phyloP scores from a whole-genome alignment of 2,888 invertebrate genomes.

The Lycaena phlaeas region DNA sequence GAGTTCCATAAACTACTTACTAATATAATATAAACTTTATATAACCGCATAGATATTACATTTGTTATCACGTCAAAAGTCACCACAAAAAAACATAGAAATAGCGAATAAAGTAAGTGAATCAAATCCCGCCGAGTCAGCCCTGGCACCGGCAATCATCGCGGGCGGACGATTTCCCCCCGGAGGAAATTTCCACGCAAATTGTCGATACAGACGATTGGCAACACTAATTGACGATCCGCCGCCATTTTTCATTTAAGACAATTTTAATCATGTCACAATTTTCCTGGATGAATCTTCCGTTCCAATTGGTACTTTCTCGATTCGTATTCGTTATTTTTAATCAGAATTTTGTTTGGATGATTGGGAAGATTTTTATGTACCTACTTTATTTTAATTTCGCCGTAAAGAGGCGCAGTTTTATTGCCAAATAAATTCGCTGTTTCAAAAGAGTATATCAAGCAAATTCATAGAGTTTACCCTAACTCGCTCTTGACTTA shows the following conservation, averaged over 20 bases:
- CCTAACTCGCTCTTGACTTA: no score
- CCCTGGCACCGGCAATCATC: slow-evolving; percentile 17
- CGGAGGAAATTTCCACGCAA: slow-evolving; percentile 19
- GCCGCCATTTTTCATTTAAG: not conserved
- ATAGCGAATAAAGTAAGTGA: slow-evolving; percentile 10
- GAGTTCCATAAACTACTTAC: no score
- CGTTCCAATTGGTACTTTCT: not conserved
- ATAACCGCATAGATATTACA: no score
- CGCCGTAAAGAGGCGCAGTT: no score
- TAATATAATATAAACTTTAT: no score
- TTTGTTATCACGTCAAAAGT: no score
- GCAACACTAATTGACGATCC: slow-evolving; percentile 11
- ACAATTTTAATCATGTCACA: slow-evolving; percentile 4
- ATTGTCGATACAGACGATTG: slow-evolving; percentile 16
- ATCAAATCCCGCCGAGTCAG: slow-evolving; percentile 12
- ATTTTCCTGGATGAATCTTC: no score
- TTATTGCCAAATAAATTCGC: no score
- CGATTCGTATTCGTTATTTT: not conserved
- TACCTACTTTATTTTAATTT: no score
- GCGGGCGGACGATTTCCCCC: slow-evolving; percentile 17
- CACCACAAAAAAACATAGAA: not conserved
- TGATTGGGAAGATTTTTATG: no score
- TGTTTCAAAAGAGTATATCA: no score
- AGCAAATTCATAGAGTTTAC: no score
- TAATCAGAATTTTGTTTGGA: not conserved